A percentile compares a stretch with the other conserved stretches of the same genome.
Evolutionary conservation across 2,888 invertebrate species (phyloP).

Genomic region (Agrotis puta): DNA sequence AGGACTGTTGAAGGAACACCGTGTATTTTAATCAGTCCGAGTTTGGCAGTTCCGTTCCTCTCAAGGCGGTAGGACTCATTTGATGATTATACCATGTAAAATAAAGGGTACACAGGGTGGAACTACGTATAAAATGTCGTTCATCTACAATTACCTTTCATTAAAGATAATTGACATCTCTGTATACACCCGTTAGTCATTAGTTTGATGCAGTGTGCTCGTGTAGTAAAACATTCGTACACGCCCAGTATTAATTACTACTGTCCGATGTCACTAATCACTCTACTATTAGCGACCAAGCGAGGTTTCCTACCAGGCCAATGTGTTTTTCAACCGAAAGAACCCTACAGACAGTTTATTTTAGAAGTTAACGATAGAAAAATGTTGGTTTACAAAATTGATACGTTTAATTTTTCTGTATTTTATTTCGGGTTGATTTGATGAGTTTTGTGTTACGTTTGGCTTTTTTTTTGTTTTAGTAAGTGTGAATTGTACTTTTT

Average conservation of each 20-base stretch:
- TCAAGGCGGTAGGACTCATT: too few relatives aligned
- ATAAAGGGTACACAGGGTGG: not conserved
- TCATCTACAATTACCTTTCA: not conserved
- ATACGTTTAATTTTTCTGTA: not conserved
- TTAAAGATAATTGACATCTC: constrained; percentile 36
- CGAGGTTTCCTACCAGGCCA: constrained; percentile 30
- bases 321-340: constrained; percentile 34
- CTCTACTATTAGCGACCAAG: constrained; percentile 52
- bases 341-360: constrained; percentile 20
- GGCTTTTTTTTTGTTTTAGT: not conserved
- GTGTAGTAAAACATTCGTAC: constrained; percentile 54
- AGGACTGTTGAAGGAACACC: too few relatives aligned
- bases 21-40: too few relatives aligned
- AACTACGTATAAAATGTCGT: not conserved
- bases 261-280: constrained; percentile 56
- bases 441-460: not conserved
- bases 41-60: too few relatives aligned
- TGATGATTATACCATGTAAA: too few relatives aligned
- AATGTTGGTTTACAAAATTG: constrained; percentile 16
- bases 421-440: constrained; percentile 1
- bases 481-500: not conserved
- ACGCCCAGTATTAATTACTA: constrained; percentile 56
- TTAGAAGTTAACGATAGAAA: constrained; percentile 8
- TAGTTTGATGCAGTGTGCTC: constrained; percentile 44
- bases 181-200: constrained; percentile 25